Base-by-base conservation (phyloP, 2,113 vertebrate genomes). In the Gorsachius goisagi region DNA sequence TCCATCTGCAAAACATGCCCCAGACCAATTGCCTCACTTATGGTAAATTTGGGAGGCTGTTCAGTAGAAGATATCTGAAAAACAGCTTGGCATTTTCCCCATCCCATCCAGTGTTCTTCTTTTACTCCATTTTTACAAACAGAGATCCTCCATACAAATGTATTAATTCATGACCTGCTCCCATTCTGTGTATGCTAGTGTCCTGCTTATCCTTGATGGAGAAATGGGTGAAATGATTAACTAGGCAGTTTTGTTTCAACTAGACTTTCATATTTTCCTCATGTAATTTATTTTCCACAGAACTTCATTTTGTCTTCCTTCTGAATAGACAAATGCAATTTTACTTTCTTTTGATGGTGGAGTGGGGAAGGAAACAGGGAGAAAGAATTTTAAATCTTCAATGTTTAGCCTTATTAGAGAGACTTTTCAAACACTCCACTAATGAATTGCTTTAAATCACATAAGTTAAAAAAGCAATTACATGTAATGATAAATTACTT, bases 381-480 rank as follows among this genome's bases (percentile, higher is more conserved):
- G 66, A 90, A 59, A 55, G 37, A 22, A 63, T 44, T 88, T 56
- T 37, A 90, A 81, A 67, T 64, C 23, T 67, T 50, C 60, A 84
- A 10, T 20, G 9, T 83, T 97, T 78, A 76, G 27, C 19, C 30
- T 92, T 88, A 49, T 69, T 69, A 76, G 52, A 86, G 71, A 92
- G 16, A 76, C 32, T 73, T 37, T 35, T 81, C 47, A 32, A 97
- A 88, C 45, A 71, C 8, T 23, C 49, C 39, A 11, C 27, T 69
- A 88, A 95, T 62, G 27, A 79, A 92, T 78, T 50, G 12, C 16
- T 93, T 97, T 95, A 80, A 94, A 89, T 92, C n/a, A 93, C 33
- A 6, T 79, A 59, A 55, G 19, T 82, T 90, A 35, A 89, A 84
- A 76, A 87, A 79, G 45, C 68, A 96, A 85, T 94, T 92, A 67